phyloP scores from a whole-genome alignment of 2,113 vertebrate species.

The Alouatta palliata region DNA sequence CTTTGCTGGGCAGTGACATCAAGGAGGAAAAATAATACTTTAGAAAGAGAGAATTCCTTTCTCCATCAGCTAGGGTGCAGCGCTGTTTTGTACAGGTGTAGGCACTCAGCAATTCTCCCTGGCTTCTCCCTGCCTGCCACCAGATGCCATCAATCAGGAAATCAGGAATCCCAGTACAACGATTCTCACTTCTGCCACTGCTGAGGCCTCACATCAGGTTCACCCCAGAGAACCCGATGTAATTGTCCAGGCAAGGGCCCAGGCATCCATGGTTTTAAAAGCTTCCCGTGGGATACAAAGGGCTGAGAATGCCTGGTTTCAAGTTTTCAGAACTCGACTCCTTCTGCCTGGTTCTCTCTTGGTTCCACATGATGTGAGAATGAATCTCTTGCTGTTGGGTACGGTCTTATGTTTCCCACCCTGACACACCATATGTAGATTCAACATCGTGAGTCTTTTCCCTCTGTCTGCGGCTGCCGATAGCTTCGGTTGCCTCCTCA shows the following conservation, averaged over 20 bases:
- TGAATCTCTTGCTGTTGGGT: neutral
- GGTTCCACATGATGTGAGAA: neutral
- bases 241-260: neutral
- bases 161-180: neutral
- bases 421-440: neutral
- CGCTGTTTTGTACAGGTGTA: neutral
- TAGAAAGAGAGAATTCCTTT: neutral
- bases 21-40: neutral
- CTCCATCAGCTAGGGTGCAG: neutral
- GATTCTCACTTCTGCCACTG: neutral
- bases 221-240: neutral
- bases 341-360: neutral
- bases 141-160: neutral
- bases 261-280: neutral
- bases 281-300: neutral
- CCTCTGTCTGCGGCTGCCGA: neutral
- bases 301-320: neutral
- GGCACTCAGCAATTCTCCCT: neutral
- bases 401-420: neutral
- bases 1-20: neutral
- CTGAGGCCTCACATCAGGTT: neutral
- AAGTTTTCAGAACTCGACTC: neutral
- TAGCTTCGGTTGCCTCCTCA: neutral
- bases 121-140: neutral
- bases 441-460: neutral